These are phyloP conservation scores for Chromis chromis DNA, from an alignment of 2,797 vertebrate species.

Conservation along the genomic window DNA sequence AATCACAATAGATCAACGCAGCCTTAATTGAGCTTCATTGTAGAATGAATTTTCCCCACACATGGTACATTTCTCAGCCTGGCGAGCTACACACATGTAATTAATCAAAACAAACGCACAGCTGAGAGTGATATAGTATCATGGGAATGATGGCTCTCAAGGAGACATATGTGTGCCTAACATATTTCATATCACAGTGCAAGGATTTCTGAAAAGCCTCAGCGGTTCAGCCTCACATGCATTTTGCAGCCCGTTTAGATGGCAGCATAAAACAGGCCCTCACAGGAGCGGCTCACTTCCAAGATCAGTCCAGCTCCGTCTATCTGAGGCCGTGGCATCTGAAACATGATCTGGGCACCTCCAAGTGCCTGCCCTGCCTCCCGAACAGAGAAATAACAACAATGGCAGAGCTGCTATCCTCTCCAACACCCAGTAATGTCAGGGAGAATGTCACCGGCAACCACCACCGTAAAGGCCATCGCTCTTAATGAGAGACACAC, in stretches of 20 bases:
- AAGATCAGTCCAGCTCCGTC: conserved; percentile 36
- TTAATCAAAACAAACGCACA: conserved; percentile 66
- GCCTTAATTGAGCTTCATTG: conserved; percentile 62
- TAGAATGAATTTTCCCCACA: conserved; percentile 46
- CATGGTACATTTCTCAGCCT: conserved; percentile 25
- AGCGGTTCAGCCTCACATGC: not conserved
- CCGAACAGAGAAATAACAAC: conserved; percentile 64
- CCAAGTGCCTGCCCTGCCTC: conserved; percentile 27
- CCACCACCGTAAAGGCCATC: conserved; percentile 47
- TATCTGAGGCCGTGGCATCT: conserved; percentile 56
- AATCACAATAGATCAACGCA: conserved; percentile 72
- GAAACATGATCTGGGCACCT: conserved; percentile 67
- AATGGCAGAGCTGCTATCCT: conserved; percentile 47
- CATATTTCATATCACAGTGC: conserved; percentile 19
- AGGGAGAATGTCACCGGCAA: conserved; percentile 61
- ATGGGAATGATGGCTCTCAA: conserved; percentile 35
- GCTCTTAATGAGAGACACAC: conserved; percentile 38
- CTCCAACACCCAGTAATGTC: conserved; percentile 54
- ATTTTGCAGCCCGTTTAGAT: not conserved
- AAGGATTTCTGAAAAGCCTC: not conserved
- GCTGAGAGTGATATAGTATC: conserved; percentile 24
- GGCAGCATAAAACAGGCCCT: conserved; percentile 19
- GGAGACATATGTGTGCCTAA: conserved; percentile 39
- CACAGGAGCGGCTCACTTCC: conserved; percentile 29
- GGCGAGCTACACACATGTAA: conserved; percentile 42